Evolutionary conservation across 2,113 vertebrate genomes (phyloP).

Genomic region (Bettongia penicillata): DNA sequence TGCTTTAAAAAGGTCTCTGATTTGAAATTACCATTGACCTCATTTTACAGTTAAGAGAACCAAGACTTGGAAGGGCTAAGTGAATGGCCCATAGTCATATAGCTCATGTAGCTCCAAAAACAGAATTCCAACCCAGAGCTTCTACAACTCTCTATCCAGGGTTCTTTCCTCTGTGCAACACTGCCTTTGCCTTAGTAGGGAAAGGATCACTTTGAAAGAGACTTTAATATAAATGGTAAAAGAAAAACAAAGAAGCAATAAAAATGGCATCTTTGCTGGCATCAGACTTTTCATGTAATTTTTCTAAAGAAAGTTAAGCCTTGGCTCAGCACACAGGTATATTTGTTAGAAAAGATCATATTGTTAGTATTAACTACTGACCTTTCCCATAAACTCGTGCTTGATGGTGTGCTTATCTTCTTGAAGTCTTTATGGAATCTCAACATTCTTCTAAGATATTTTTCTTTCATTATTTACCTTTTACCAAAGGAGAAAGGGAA

Average conservation of each 20-base stretch:
- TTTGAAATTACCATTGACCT: background rate
- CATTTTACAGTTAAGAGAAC: background rate
- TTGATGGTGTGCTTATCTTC: background rate
- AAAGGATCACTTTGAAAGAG: constrained; percentile 13
- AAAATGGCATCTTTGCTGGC: background rate
- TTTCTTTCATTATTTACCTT: background rate
- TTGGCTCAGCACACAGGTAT: background rate
- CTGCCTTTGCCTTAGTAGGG: background rate
- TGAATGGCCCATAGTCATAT: background rate
- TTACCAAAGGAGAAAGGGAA: background rate
- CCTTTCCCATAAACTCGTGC: background rate
- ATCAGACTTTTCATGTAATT: background rate
- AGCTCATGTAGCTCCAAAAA: background rate
- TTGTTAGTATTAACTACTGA: constrained; percentile 9
- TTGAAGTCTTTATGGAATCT: constrained; percentile 6
- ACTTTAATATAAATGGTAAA: constrained; percentile 21
- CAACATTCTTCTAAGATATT: background rate
- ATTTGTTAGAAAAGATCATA: background rate
- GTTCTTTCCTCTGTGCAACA: background rate
- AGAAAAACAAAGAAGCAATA: background rate
- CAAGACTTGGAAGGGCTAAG: background rate
- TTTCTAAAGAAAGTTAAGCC: constrained; percentile 4
- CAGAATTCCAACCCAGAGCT: background rate
- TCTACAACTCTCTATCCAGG: background rate
- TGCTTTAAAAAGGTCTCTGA: background rate